Conservation (phyloP, 1,140 invertebrate species). For the Trichomalopsis sarcophagae region DNA sequence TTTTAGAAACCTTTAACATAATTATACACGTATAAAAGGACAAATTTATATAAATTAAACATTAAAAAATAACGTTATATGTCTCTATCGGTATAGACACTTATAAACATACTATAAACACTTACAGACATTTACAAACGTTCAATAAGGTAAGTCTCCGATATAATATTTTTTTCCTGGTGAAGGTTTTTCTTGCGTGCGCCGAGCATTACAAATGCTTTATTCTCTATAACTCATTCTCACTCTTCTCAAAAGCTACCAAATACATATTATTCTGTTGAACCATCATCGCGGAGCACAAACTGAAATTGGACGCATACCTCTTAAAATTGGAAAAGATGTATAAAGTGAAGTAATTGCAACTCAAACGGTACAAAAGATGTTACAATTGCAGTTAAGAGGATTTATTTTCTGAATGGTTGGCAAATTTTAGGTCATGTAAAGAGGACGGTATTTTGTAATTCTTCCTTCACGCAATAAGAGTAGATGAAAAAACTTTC, state of each 20-base stretch:
- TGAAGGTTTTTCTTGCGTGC: neutral
- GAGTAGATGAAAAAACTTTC: neutral
- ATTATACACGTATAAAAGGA: conserved; percentile 6
- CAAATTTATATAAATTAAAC: conserved; percentile 7
- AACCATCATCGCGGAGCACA: neutral
- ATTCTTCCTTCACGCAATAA: neutral
- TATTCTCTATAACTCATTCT: neutral
- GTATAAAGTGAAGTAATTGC: neutral
- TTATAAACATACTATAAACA: conserved; percentile 51
- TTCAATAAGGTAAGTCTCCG: conserved; percentile 21
- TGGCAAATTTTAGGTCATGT: neutral
- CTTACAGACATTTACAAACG: conserved; percentile 48
- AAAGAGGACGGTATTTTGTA: conserved; percentile 53
- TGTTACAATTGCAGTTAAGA: neutral
- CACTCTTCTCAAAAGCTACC: neutral
- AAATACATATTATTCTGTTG: neutral
- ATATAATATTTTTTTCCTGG: neutral
- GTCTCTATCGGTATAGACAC: conserved; percentile 30
- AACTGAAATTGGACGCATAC: neutral
- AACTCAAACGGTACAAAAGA: neutral
- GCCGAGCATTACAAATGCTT: neutral
- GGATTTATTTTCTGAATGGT: neutral
- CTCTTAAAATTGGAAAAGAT: conserved; percentile 12
- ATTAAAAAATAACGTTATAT: neutral
- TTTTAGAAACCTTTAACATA: neutral